A percentile compares a stretch with the other conserved stretches of the same genome.
Evolutionary conservation across 1,140 invertebrate genomes (phyloP).

Genomic region (Zaprionus davidi): DNA sequence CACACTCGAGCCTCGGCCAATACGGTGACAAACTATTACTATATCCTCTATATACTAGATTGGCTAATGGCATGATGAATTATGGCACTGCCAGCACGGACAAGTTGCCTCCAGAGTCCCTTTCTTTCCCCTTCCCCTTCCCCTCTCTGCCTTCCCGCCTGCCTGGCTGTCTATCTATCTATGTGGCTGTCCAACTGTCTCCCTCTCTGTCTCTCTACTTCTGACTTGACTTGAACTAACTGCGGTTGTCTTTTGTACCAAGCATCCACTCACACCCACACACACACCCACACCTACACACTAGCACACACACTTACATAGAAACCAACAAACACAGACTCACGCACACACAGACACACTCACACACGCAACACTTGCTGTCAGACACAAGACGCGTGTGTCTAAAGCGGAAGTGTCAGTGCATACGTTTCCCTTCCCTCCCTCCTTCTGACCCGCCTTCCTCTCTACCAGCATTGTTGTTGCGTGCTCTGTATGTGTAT

Average conservation of each 20-base stretch:
- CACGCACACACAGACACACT: conserved; percentile 7
- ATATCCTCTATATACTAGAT: conserved; percentile 27
- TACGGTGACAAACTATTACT: conserved; percentile 48
- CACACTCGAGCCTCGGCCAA: conserved; percentile 41
- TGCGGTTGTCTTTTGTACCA: conserved; percentile 51
- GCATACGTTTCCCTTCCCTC: conserved; percentile 55
- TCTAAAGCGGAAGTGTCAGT: conserved; percentile 74
- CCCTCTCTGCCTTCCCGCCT: neutral
- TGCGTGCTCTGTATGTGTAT: neutral
- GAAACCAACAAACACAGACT: neutral
- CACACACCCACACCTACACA: conserved; percentile 14
- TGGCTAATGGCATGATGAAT: conserved; percentile 79
- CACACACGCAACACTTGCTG: neutral
- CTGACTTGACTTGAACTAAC: conserved; percentile 48
- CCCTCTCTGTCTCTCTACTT: conserved; percentile 9
- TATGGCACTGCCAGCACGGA: conserved; percentile 57
- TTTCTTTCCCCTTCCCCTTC: no score
- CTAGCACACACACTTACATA: neutral
- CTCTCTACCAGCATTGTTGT: conserved; percentile 16
- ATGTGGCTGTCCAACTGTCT: conserved; percentile 16
- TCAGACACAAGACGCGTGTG: conserved; percentile 50
- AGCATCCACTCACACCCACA: conserved; percentile 42
- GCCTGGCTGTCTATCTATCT: conserved; percentile 7
- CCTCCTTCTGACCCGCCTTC: conserved; percentile 17
- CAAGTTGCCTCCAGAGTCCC: conserved; percentile 27